Base-by-base conservation (phyloP, 2,797 vertebrate species). In the Bufotes viridis region DNA sequence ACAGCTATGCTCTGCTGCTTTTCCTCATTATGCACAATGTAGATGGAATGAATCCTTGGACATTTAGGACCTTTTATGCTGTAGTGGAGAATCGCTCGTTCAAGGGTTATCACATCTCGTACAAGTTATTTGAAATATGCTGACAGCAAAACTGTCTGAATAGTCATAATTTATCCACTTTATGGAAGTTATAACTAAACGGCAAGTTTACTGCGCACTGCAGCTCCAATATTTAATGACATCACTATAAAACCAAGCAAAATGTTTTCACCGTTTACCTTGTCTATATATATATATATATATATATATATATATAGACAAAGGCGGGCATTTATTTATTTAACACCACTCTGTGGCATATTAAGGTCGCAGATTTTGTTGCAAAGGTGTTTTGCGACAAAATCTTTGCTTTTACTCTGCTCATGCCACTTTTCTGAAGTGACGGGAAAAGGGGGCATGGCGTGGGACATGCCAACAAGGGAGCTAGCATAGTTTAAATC, bases 11-110 rank as follows among this genome's bases (percentile, higher is more conserved):
- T 78, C 58, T 22, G 49, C 14, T 29, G 60, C 60, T 17, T 85
- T 76, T 78, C 58, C 60, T 78, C 74, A 78, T 85, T 67, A 85
- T 65, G 53, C 26, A n/a, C 84, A 65, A 12, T 15, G 42, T 57
- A 29, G 34, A 51, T 78, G 10, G n/a, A 85, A 78, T 78, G 34
- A 78, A 78, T 51, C 34, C 22, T 65, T 29, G 29, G 55, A 51
- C 15, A 42, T 84, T 75, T 49, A 29, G 17, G 20, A 65, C 72
- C 74, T 78, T 85, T 51, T 78, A 78, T 65, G 26, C 72, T 11
- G 34, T 53, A 10, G 57, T 53, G n/a, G 7, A 85, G 29, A 85
- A 85, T 49, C 13, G 34, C 13, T 63, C 83, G 78, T 51, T 78
- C 34, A 20, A 65, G 29, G 13, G 29, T 61, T 51, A 24, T 1